Percentiles rank a stretch among this genome's conserved stretches.
These are phyloP conservation scores for Haemorhous mexicanus DNA, from an alignment of 2,113 vertebrate genomes.

Conservation along the genomic window DNA sequence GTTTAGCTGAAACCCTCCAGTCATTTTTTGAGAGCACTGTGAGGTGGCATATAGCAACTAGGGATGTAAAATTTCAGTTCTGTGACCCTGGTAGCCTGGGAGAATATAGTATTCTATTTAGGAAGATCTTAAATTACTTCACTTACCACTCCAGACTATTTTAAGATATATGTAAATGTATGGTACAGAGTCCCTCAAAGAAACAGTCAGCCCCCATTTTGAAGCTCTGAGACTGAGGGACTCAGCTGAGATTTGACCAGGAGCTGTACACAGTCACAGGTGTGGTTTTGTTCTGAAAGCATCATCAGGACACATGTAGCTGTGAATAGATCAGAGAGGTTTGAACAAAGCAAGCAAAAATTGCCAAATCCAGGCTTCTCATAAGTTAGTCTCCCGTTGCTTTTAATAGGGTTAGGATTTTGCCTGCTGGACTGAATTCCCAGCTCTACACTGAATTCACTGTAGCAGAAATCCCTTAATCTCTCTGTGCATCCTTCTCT, in stretches of 20 bases:
- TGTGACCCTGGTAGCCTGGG: neutral
- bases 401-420: constrained; percentile 41
- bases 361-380: neutral
- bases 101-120: neutral
- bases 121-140: constrained; percentile 1
- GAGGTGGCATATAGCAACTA: neutral
- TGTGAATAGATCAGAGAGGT: neutral
- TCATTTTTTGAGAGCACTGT: neutral
- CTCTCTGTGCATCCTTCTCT: constrained; percentile 6
- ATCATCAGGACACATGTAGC: neutral
- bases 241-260: neutral
- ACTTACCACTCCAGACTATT: neutral
- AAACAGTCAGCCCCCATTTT: neutral
- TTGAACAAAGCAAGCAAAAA: constrained; percentile 34
- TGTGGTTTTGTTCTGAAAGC: neutral
- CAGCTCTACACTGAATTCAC: neutral
- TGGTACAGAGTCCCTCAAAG: neutral
- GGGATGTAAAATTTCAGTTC: neutral
- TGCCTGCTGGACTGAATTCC: constrained; percentile 2
- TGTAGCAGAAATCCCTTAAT: constrained; percentile 47
- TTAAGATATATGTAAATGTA: neutral
- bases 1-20: constrained; percentile 14
- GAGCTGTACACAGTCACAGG: neutral
- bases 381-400: neutral
- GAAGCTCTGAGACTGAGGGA: neutral